phyloP scores from a whole-genome alignment of 2,113 vertebrate species.

The Rhinolophus sinicus region DNA sequence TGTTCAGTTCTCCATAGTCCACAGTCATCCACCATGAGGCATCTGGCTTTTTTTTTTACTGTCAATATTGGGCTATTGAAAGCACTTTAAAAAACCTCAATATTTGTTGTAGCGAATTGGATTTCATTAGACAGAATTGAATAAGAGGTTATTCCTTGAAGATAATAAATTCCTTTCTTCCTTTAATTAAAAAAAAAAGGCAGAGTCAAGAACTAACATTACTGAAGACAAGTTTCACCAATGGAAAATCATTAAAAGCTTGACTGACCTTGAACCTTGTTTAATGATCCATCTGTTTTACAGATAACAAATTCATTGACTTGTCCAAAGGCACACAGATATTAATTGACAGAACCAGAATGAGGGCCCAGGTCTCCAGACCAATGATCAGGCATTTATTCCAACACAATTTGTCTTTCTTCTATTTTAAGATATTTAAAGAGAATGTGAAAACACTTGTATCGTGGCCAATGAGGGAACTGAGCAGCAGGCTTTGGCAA shows the following conservation, averaged over 20 bases:
- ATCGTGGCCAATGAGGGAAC: background rate
- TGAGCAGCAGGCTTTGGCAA: background rate
- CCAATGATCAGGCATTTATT: background rate
- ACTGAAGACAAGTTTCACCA: background rate
- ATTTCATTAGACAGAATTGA: background rate
- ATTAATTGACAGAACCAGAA: background rate
- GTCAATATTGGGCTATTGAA: background rate
- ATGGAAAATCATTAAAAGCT: background rate
- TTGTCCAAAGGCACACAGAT: background rate
- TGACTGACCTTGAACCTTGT: background rate
- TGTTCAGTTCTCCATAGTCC: background rate
- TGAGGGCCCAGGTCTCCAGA: background rate
- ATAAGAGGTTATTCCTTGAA: background rate
- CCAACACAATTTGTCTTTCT: background rate
- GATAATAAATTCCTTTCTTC: background rate
- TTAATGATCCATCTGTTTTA: background rate
- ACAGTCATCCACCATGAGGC: background rate
- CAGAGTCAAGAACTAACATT: background rate
- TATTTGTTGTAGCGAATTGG: background rate
- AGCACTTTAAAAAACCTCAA: background rate
- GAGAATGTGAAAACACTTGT: background rate
- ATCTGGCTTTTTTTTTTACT: background rate
- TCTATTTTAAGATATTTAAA: background rate
- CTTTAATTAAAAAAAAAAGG: slow-evolving; percentile 1
- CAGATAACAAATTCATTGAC: background rate